A percentile compares a stretch with the other conserved stretches of the same genome.
These are phyloP conservation scores for Homarus americanus DNA, from an alignment of 1,140 invertebrate genomes.

Conservation along the genomic window DNA sequence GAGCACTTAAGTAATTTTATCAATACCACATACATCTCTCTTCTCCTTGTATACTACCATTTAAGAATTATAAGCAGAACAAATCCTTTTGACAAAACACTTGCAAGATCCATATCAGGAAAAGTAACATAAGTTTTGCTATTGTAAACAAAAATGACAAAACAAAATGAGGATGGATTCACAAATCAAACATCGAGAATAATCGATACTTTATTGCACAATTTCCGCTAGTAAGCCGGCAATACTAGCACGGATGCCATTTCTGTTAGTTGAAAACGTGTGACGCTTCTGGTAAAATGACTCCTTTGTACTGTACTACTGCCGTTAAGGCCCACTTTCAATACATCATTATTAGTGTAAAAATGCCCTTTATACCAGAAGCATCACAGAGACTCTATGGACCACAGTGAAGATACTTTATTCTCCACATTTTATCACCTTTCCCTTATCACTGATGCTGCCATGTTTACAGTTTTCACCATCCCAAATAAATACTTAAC, in stretches of 20 bases:
- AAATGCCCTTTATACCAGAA: conserved; percentile 2
- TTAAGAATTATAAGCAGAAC: too few relatives aligned
- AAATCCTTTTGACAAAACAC: too few relatives aligned
- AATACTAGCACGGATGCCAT: conserved; percentile 2
- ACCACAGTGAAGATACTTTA: neutral
- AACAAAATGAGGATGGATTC: neutral
- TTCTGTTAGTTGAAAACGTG: neutral
- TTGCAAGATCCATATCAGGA: too few relatives aligned
- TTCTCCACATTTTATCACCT: neutral
- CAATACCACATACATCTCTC: too few relatives aligned
- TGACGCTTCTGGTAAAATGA: conserved; percentile 15
- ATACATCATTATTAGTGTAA: neutral
- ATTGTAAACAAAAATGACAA: conserved; percentile 16
- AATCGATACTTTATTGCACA: conserved; percentile 44
- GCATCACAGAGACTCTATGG: neutral
- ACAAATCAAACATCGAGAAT: conserved; percentile 37
- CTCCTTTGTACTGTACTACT: conserved; percentile 18
- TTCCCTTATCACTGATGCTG: neutral
- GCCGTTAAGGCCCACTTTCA: neutral
- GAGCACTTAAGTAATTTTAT: too few relatives aligned
- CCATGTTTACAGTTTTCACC: neutral
- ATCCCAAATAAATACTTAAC: neutral
- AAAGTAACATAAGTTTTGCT: too few relatives aligned
- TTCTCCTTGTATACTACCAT: too few relatives aligned
- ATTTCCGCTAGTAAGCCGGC: neutral